Evolutionary conservation across 2,888 invertebrate genomes (phyloP).

Genomic region (Psococerastis gibbosa): DNA sequence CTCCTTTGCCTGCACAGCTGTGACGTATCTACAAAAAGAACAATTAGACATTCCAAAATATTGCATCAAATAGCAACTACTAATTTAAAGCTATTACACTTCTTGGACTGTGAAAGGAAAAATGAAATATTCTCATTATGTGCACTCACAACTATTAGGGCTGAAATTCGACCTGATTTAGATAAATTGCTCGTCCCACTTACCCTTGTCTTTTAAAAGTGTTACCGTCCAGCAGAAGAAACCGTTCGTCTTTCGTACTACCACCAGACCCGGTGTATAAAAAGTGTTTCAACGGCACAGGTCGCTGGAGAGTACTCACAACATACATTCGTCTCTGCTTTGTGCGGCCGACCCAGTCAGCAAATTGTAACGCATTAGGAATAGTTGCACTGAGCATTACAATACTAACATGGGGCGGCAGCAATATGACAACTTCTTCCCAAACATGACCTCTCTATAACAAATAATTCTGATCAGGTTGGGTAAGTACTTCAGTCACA

Average conservation of each 20-base stretch:
- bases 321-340: conserved; percentile 77
- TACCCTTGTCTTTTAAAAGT: conserved; percentile 13
- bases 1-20: conserved; percentile 16
- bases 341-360: conserved; percentile 78
- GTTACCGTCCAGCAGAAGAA: conserved; percentile 39
- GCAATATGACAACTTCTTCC: conserved; percentile 94
- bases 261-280: conserved; percentile 68
- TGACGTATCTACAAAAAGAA: conserved; percentile 18
- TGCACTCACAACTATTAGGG: too few relatives aligned
- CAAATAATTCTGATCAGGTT: conserved; percentile 9
- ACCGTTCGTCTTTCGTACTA: conserved; percentile 49
- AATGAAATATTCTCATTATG: too few relatives aligned
- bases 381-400: conserved; percentile 97
- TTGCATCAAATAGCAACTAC: too few relatives aligned
- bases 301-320: conserved; percentile 79
- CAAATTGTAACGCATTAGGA: conserved; percentile 91
- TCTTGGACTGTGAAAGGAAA: too few relatives aligned
- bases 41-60: too few relatives aligned
- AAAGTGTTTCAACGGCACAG: conserved; percentile 89
- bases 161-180: too few relatives aligned
- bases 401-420: conserved; percentile 87
- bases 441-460: conserved; percentile 86
- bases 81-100: too few relatives aligned
- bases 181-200: neutral
- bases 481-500: conserved; percentile 1